Conservation (phyloP, 2,797 vertebrate species). For the Lophura swinhoii region DNA sequence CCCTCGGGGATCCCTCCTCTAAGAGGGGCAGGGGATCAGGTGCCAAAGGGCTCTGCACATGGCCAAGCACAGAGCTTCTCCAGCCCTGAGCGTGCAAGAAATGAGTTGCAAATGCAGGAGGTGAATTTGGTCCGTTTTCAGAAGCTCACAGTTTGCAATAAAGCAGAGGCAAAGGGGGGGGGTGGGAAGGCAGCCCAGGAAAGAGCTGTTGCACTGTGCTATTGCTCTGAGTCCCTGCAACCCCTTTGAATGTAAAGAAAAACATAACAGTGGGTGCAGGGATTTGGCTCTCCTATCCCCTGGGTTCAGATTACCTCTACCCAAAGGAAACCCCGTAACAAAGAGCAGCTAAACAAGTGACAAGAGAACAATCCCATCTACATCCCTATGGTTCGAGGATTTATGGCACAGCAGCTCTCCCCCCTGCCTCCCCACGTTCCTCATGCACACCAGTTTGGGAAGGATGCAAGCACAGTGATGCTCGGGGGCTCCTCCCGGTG, state of each 20-base stretch:
- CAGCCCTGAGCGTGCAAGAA: neutral
- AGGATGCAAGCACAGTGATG: neutral
- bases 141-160: neutral
- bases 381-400: neutral
- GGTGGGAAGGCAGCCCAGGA: neutral
- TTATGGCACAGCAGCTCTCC: neutral
- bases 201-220: constrained; percentile 16
- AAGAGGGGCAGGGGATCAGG: neutral
- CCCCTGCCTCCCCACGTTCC: neutral
- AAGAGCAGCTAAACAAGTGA: neutral
- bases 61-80: neutral
- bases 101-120: neutral
- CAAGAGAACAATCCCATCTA: neutral
- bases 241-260: neutral
- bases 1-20: neutral
- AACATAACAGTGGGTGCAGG: fast-evolving
- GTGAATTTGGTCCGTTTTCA: constrained; percentile 5
- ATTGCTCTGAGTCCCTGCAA: constrained; percentile 9
- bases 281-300: neutral
- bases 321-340: neutral
- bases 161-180: neutral
- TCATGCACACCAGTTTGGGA: neutral
- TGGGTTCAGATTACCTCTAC: neutral
- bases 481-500: neutral
- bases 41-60: neutral